Conservation (phyloP, 1,140 invertebrate species). For the Drosophila tsacasi region DNA sequence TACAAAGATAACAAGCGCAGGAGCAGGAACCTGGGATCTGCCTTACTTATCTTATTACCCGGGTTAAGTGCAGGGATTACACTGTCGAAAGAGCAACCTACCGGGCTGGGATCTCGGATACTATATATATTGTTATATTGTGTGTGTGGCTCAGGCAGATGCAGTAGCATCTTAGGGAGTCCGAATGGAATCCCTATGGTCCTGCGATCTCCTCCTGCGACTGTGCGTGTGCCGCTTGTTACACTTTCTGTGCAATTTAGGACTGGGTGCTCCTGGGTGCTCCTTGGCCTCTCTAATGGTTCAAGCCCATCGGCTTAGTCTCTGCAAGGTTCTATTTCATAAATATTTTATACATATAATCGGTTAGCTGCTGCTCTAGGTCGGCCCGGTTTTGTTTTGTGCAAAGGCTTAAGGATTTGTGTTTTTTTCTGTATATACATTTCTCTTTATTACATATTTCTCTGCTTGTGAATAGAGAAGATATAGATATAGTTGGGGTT, state of each 20-base stretch:
- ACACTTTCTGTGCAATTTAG: slow-evolving; percentile 73
- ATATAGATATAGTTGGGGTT: slow-evolving; percentile 6
- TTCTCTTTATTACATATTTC: background rate
- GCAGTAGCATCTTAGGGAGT: slow-evolving; percentile 38
- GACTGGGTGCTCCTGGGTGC: slow-evolving; percentile 57
- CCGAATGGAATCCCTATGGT: background rate
- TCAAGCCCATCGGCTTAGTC: slow-evolving; percentile 69
- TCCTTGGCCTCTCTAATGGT: slow-evolving; percentile 73
- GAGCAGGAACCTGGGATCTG: slow-evolving; percentile 58
- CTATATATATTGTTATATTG: background rate
- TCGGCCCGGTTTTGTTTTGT: slow-evolving; percentile 36
- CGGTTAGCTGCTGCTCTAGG: slow-evolving; percentile 42
- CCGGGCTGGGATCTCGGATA: slow-evolving; percentile 1
- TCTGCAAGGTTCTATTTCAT: slow-evolving; percentile 37
- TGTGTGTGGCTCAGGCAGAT: slow-evolving; percentile 43
- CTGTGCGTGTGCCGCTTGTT: slow-evolving; percentile 76
- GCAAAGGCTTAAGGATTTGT: slow-evolving; percentile 46
- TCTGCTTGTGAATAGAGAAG: background rate
- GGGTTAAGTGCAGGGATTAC: slow-evolving; percentile 80
- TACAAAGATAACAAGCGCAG: slow-evolving; percentile 81
- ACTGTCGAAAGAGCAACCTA: slow-evolving; percentile 77
- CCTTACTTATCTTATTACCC: slow-evolving; percentile 82
- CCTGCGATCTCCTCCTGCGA: slow-evolving; percentile 23
- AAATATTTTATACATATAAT: slow-evolving; percentile 77
- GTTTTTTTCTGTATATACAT: background rate